phyloP scores from a whole-genome alignment of 2,888 invertebrate genomes.

The Drosophila rubida region DNA sequence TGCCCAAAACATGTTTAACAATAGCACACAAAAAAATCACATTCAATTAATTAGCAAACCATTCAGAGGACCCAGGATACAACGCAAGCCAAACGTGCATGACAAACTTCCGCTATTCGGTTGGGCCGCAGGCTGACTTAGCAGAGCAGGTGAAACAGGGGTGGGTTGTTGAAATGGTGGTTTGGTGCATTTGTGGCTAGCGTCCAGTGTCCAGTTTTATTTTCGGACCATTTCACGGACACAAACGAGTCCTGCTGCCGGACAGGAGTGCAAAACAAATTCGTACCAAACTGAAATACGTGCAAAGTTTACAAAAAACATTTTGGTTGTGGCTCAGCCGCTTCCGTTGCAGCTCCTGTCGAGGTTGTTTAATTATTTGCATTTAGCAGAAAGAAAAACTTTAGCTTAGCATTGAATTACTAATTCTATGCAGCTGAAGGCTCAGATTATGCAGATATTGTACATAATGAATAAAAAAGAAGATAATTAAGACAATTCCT shows the following conservation, averaged over 20 bases:
- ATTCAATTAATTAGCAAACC: constrained; percentile 74
- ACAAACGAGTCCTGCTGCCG: constrained; percentile 33
- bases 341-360: constrained; percentile 39
- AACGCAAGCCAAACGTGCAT: constrained; percentile 60
- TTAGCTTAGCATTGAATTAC: constrained; percentile 13
- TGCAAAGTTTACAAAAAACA: constrained; percentile 75
- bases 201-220: constrained; percentile 49
- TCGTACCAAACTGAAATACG: constrained; percentile 68
- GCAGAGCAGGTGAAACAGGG: constrained; percentile 8
- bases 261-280: constrained; percentile 53
- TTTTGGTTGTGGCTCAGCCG: constrained; percentile 53
- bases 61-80: constrained; percentile 49
- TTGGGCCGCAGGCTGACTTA: constrained; percentile 55
- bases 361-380: constrained; percentile 69
- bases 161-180: neutral
- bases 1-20: constrained; percentile 12
- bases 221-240: constrained; percentile 71
- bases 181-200: constrained; percentile 55
- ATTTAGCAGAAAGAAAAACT: constrained; percentile 36
- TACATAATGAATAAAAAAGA: neutral
- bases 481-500: neutral
- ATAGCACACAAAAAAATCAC: constrained; percentile 15
- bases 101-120: constrained; percentile 68
- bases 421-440: neutral
- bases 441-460: neutral